Evolutionary conservation across 92 coral and sea anemone species (phyloP).

Genomic region (Isaurus tuberculatus): DNA sequence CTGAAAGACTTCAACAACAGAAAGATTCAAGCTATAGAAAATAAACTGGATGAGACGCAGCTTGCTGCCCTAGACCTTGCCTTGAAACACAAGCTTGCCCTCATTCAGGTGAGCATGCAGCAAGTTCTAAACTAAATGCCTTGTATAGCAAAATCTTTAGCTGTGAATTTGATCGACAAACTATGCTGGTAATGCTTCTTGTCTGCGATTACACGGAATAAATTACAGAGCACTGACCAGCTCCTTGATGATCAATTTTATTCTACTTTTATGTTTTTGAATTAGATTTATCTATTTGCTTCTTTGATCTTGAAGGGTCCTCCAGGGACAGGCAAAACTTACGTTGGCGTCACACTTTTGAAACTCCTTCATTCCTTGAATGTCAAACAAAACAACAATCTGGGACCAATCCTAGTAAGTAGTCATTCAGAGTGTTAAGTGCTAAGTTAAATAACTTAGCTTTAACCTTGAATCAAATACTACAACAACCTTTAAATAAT

Average conservation of each 20-base stretch:
- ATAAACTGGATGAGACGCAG: constrained; percentile 28
- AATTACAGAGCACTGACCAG: no score
- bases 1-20: not conserved
- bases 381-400: not conserved
- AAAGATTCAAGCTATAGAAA: not conserved
- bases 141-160: no score
- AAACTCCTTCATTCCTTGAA: constrained; percentile 75
- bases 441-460: no score
- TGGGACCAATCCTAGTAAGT: constrained; percentile 88
- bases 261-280: no score
- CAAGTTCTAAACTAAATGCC: no score
- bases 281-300: no score
- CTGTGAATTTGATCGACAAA: no score
- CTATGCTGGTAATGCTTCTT: no score
- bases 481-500: no score
- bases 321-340: constrained; percentile 93
- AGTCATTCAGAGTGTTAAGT: not conserved
- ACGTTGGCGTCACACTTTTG: constrained; percentile 74
- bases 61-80: constrained; percentile 26
- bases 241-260: no score
- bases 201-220: no score
- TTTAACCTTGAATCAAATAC: no score
- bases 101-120: constrained; percentile 18
- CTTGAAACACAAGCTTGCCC: constrained; percentile 32
- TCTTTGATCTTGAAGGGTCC: constrained; percentile 73